Conservation (phyloP, 1,140 invertebrate genomes). For the Arion vulgaris region DNA sequence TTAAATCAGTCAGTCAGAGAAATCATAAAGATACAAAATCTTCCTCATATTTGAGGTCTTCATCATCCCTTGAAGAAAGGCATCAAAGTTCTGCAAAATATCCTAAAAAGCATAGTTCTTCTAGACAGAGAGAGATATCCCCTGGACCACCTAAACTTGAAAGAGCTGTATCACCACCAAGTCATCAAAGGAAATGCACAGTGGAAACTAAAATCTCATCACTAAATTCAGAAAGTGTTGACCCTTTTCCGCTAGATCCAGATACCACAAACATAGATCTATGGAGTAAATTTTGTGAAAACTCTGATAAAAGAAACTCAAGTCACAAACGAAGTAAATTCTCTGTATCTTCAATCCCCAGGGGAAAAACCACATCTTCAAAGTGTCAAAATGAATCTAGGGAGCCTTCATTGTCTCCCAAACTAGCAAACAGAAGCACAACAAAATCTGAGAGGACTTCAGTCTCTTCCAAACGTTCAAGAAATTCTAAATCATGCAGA, state of each 20-base stretch:
- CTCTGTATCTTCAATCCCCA: not conserved
- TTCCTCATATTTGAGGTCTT: too few relatives aligned
- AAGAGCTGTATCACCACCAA: constrained; percentile 26
- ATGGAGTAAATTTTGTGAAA: not conserved
- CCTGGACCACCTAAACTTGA: constrained; percentile 32
- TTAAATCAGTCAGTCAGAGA: not conserved
- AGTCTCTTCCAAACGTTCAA: not conserved
- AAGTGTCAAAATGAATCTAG: not conserved
- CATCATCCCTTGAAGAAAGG: not conserved
- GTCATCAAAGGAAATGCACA: not conserved
- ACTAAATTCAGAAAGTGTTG: not conserved
- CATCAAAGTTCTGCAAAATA: not conserved
- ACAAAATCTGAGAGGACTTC: not conserved
- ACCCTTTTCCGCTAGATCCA: not conserved
- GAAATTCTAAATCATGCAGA: not conserved
- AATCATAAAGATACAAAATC: not conserved
- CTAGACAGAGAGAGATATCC: not conserved
- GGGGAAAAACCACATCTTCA: not conserved
- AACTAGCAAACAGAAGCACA: not conserved
- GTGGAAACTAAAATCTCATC: not conserved
- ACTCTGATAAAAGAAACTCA: not conserved
- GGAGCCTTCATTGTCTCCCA: not conserved
- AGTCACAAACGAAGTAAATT: not conserved
- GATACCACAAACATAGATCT: not conserved
- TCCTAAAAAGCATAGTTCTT: not conserved